These are phyloP conservation scores for Exocentrus adspersus DNA, from an alignment of 2,888 invertebrate genomes.

Conservation along the genomic window DNA sequence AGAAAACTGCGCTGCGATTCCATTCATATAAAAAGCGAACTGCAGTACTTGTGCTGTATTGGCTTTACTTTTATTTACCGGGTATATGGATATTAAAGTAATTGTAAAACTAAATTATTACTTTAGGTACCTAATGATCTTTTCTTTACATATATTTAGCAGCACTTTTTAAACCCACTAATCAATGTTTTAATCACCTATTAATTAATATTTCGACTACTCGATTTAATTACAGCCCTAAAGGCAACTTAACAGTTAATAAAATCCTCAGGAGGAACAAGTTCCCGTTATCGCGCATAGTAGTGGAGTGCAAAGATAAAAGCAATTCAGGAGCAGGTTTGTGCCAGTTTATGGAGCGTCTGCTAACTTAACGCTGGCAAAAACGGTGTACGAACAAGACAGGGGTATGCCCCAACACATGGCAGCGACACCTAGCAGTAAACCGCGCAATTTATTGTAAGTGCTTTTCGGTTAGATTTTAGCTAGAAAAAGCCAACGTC, in stretches of 20 bases:
- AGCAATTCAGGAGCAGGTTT: conserved; percentile 42
- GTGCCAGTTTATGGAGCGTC: conserved; percentile 42
- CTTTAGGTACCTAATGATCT: too few relatives aligned
- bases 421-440: conserved; percentile 55
- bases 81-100: too few relatives aligned
- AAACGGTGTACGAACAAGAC: conserved; percentile 51
- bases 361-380: conserved; percentile 54
- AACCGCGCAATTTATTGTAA: conserved; percentile 57
- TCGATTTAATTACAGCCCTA: conserved; percentile 5
- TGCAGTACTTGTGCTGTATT: neutral
- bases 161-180: conserved; percentile 3
- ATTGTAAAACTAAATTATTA: too few relatives aligned
- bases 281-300: conserved; percentile 34
- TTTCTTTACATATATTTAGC: too few relatives aligned
- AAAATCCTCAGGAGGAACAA: conserved; percentile 11
- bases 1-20: neutral
- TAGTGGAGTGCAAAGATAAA: conserved; percentile 44
- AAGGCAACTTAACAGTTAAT: conserved; percentile 15
- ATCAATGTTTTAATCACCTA: conserved; percentile 19
- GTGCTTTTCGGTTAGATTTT: conserved; percentile 46
- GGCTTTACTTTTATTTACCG: too few relatives aligned
- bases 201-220: conserved; percentile 15
- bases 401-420: conserved; percentile 54
- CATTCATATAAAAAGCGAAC: neutral
- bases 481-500: conserved; percentile 55